Evolutionary conservation across 2,797 vertebrate species (phyloP).

Genomic region (Antennarius maculatus): DNA sequence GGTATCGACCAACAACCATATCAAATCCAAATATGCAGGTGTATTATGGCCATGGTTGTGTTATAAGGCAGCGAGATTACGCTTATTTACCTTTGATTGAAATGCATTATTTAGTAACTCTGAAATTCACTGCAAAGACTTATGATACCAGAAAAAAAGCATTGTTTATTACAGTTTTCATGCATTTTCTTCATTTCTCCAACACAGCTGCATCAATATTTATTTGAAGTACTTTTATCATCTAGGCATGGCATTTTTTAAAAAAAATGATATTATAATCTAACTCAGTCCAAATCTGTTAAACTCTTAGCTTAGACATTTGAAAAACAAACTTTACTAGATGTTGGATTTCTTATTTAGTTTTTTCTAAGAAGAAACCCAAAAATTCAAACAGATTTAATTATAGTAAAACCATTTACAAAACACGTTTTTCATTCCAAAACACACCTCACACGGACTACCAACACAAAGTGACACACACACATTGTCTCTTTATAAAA

Average conservation of each 20-base stretch:
- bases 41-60: not conserved
- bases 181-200: not conserved
- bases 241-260: no score
- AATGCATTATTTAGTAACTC: conserved; percentile 7
- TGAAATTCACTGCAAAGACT: conserved; percentile 10
- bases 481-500: not conserved
- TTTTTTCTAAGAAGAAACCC: no score
- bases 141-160: not conserved
- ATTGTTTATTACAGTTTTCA: not conserved
- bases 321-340: no score
- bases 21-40: conserved; percentile 38
- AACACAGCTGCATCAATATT: no score
- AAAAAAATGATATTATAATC: no score
- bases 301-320: no score
- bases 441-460: not conserved
- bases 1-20: conserved; percentile 32
- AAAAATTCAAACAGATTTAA: no score
- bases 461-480: not conserved
- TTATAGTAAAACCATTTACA: no score
- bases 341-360: no score
- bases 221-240: no score
- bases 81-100: not conserved
- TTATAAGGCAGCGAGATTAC: not conserved
- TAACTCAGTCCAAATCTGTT: no score
- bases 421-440: no score